Evolutionary conservation across 2,888 invertebrate genomes (phyloP).

Genomic region (Ochropleura leucogaster): DNA sequence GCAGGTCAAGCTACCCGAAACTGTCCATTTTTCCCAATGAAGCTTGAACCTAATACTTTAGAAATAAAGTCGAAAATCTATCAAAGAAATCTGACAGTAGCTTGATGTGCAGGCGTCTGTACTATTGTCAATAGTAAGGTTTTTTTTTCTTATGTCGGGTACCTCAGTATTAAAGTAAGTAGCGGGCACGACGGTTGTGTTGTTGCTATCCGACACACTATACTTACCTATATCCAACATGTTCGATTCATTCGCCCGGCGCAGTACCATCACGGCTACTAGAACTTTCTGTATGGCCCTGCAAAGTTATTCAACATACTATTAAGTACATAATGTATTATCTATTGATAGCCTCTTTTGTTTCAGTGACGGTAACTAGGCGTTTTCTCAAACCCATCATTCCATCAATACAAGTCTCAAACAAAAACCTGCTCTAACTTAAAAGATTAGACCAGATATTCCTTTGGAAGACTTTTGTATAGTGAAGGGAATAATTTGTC

Average conservation of each 20-base stretch:
- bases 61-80: too few relatives aligned
- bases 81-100: too few relatives aligned
- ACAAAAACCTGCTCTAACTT: slow-evolving; percentile 11
- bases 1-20: too few relatives aligned
- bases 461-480: neutral
- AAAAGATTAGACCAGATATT: neutral
- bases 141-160: too few relatives aligned
- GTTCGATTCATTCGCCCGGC: neutral
- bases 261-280: neutral
- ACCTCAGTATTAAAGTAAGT: too few relatives aligned
- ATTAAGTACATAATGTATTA: neutral
- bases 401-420: slow-evolving; percentile 9
- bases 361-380: slow-evolving; percentile 27
- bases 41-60: too few relatives aligned
- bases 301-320: neutral
- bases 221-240: neutral
- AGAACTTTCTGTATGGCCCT: neutral
- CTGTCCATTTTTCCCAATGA: too few relatives aligned
- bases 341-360: neutral
- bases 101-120: too few relatives aligned
- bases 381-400: slow-evolving; percentile 22
- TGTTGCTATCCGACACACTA: too few relatives aligned
- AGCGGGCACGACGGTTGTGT: too few relatives aligned
- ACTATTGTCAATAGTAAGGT: too few relatives aligned
- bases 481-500: slow-evolving; percentile 54